These are phyloP conservation scores for Patiria miniata DNA, from an alignment of 35 echinoderm and acorn worm species.

Conservation along the genomic window DNA sequence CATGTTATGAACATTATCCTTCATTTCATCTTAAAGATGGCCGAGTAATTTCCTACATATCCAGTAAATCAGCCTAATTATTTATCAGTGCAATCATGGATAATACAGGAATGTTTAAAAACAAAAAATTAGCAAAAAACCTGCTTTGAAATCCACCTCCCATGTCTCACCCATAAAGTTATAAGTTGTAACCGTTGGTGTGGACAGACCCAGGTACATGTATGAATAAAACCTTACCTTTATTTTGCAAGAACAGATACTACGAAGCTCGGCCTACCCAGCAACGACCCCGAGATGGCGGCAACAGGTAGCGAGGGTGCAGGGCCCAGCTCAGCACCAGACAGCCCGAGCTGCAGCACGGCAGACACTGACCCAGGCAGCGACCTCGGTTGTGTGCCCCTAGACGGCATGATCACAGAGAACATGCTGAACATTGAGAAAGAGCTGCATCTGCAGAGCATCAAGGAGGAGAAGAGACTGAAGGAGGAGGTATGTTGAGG, in stretches of 20 bases:
- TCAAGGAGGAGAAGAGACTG: conserved; percentile 59
- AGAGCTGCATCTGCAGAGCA: conserved; percentile 36
- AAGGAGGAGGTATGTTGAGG: conserved; percentile 44
- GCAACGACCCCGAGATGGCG: not conserved
- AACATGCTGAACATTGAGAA: conserved; percentile 65
- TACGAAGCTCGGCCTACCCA: not conserved
- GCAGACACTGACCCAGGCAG: not conserved
- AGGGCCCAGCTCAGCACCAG: not conserved
- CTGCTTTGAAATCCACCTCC: too few species aligned
- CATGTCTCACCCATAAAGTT: too few species aligned
- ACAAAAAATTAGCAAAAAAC: too few species aligned
- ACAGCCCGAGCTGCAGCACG: conserved; percentile 1
- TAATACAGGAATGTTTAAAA: too few species aligned
- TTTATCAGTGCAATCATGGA: too few species aligned
- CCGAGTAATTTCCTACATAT: too few species aligned
- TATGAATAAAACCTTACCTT: not conserved
- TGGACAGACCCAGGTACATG: too few species aligned
- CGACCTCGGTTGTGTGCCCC: not conserved
- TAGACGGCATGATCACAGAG: conserved; percentile 52
- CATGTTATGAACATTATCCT: too few species aligned
- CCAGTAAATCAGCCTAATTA: too few species aligned
- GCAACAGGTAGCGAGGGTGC: not conserved
- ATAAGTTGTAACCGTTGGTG: too few species aligned
- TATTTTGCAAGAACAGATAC: not conserved
- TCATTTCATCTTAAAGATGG: too few species aligned